Evolutionary conservation across 2,113 vertebrate genomes (phyloP).

Genomic region (Coreoperca whiteheadi): DNA sequence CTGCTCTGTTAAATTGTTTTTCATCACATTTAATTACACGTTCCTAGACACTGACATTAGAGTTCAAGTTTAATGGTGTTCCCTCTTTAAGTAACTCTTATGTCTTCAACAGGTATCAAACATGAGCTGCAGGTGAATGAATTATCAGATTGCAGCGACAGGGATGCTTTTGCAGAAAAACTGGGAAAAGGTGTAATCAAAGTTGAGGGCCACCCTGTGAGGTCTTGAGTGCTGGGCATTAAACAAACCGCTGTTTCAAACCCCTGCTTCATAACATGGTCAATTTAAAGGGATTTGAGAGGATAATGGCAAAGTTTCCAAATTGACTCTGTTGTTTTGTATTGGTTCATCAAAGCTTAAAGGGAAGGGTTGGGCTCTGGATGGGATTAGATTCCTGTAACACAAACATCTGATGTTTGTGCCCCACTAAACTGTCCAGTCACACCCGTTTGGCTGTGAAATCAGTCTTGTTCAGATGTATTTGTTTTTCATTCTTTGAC

Average conservation of each 20-base stretch:
- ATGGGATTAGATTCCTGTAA: slow-evolving; percentile 8
- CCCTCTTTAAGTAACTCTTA: background rate
- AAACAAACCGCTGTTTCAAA: background rate
- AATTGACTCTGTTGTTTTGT: background rate
- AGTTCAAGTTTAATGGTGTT: background rate
- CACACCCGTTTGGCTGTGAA: background rate
- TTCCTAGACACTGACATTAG: too few species aligned
- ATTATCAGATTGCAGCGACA: slow-evolving; percentile 69
- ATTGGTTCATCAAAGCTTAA: background rate
- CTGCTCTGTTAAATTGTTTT: background rate
- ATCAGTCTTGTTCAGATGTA: slow-evolving; percentile 14
- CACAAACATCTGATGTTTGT: background rate
- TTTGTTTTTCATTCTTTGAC: background rate
- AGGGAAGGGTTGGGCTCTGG: slow-evolving; percentile 19
- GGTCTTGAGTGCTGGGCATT: background rate
- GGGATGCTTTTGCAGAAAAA: slow-evolving; percentile 74
- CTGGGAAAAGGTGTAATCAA: slow-evolving; percentile 65
- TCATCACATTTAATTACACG: background rate
- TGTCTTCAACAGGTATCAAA: slow-evolving; percentile 83
- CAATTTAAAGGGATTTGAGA: slow-evolving; percentile 6
- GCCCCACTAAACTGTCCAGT: background rate
- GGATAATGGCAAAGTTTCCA: background rate
- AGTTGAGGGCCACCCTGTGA: slow-evolving; percentile 35
- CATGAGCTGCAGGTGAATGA: slow-evolving; percentile 85
- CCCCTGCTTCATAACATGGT: background rate